phyloP scores from a whole-genome alignment of 2,888 invertebrate species.

The Pardosa pseudoannulata region DNA sequence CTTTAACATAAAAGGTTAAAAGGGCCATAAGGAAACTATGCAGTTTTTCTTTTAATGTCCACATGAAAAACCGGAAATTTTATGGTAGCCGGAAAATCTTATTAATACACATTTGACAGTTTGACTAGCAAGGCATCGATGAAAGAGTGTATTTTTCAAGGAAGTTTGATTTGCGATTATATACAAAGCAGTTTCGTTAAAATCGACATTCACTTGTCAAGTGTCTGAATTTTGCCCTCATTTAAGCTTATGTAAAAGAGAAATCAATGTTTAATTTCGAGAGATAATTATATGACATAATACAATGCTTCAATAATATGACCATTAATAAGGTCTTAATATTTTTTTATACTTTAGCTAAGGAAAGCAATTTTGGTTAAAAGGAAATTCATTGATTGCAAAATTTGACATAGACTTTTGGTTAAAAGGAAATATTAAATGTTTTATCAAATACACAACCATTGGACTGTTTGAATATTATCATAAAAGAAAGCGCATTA shows the following conservation, averaged over 20 bases:
- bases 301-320: too few species aligned
- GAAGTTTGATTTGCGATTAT: constrained; percentile 27
- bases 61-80: constrained; percentile 17
- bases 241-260: neutral
- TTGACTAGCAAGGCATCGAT: constrained; percentile 26
- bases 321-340: neutral
- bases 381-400: too few species aligned
- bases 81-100: constrained; percentile 48
- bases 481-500: too few species aligned
- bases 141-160: constrained; percentile 39
- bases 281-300: neutral
- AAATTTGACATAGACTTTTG: too few species aligned
- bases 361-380: neutral
- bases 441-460: too few species aligned
- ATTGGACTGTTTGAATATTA: too few species aligned
- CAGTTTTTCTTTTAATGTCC: constrained; percentile 8
- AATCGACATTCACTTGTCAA: neutral
- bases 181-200: neutral
- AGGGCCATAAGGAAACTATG: constrained; percentile 38
- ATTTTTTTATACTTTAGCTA: neutral
- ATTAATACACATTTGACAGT: constrained; percentile 40
- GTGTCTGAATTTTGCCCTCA: neutral
- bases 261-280: neutral
- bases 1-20: constrained; percentile 8
- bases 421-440: too few species aligned